Percentiles rank a stretch among this genome's conserved stretches.
Evolutionary conservation across 2,888 invertebrate genomes (phyloP).

Genomic region (Chloroclystis v-ata): DNA sequence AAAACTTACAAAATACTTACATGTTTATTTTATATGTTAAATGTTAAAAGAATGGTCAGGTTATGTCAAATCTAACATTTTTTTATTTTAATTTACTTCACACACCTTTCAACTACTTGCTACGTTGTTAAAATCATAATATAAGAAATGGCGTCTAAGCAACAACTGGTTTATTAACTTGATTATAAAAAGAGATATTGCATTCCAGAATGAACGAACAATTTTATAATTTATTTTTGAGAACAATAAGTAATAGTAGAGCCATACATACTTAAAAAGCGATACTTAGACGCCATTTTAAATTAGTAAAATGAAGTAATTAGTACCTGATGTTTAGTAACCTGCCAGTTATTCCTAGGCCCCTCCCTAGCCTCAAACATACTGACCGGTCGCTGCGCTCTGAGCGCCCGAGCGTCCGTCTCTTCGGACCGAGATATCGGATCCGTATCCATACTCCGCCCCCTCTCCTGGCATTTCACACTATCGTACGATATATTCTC

Average conservation of each 20-base stretch:
- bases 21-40: too few species aligned
- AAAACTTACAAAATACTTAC: not conserved
- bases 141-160: conserved; percentile 9
- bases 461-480: conserved; percentile 52
- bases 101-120: conserved; percentile 13
- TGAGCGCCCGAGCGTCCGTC: conserved; percentile 62
- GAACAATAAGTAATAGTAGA: too few species aligned
- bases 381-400: conserved; percentile 86
- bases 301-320: conserved; percentile 54
- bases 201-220: too few species aligned
- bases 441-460: conserved; percentile 66
- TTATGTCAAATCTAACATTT: too few species aligned
- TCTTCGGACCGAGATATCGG: conserved; percentile 64
- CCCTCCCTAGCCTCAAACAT: conserved; percentile 92
- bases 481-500: conserved; percentile 43
- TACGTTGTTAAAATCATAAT: conserved; percentile 22
- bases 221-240: too few species aligned
- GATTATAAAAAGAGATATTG: too few species aligned
- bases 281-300: conserved; percentile 6
- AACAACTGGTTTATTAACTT: not conserved
- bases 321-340: conserved; percentile 79
- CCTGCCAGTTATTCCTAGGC: conserved; percentile 78
- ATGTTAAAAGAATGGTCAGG: too few species aligned
- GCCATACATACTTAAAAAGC: too few species aligned
- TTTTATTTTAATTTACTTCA: too few species aligned